Evolutionary conservation across 1,140 invertebrate species (phyloP), one percentile per base, ranked within the genome.

Genomic region (Drosophila aff.): DNA sequence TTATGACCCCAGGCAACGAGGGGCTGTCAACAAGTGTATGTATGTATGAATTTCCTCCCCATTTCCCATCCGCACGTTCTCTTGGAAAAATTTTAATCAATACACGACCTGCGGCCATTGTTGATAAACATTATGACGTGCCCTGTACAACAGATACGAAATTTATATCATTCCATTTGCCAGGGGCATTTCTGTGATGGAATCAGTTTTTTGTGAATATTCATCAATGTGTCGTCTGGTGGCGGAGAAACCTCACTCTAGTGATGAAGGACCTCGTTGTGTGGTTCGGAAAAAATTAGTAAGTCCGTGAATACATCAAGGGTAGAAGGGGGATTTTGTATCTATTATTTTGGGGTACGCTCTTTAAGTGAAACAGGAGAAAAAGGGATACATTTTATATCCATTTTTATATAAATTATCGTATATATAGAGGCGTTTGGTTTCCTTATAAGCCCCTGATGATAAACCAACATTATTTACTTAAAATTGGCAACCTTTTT

Each of bases 91-190:
- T 85, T 89, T 90, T 89, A 89, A 90, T 89, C 86, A 89, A 89
- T 89, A 89, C 73, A 69, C 61, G 41, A 44, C 85, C 86, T 50
- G 44, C 16, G 81, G 86, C 49, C 71, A 73, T 85, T 91, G 85
- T 85, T 81, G 74, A 90, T 90, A 89, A 90, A 90, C 74, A 81
- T 89, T 89, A 46, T 72, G 74, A 81, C 59, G 69, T 71, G 65
- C 76, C 49, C 57, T 63, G 40, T 36, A 46, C 76, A 40, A 7
- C 41, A 78, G 55, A 84, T 81, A 81, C 76, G 69, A 78, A 55
- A 78, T 84, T 67, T 62, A 78, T 89, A 81, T 81, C 59, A 81
- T 65, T 84, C 79, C 68, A 49, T 50, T 61, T 59, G 62, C 76
- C 76, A 21, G 61, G 2, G 57, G 43, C 55, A 43, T 53, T 57